A percentile compares a stretch with the other conserved stretches of the same genome.
phyloP scores from a whole-genome alignment of 2,797 vertebrate genomes.

The Microctenopoma stevenorrisi region DNA sequence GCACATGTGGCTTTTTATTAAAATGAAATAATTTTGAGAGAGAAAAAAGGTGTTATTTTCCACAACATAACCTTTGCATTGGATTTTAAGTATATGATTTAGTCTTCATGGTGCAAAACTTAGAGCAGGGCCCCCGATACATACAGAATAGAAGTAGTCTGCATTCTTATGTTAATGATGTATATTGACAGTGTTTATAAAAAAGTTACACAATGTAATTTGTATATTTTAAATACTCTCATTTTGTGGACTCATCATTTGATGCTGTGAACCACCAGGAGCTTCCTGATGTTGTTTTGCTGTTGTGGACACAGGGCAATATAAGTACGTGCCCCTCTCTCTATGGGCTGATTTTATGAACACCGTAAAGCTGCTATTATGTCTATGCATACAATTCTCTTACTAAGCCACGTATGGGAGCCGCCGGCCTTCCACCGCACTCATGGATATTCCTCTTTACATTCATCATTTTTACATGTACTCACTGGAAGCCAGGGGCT shows the following conservation, averaged over 20 bases:
- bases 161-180: conserved; percentile 1
- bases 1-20: conserved; percentile 11
- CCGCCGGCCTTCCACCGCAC: conserved; percentile 50
- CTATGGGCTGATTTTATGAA: conserved; percentile 70
- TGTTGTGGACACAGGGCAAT: conserved; percentile 39
- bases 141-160: not conserved
- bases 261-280: conserved; percentile 13
- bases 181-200: not conserved
- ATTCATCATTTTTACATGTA: conserved; percentile 80
- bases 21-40: not conserved
- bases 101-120: not conserved
- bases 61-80: not conserved
- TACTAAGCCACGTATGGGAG: conserved; percentile 65
- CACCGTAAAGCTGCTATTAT: conserved; percentile 80
- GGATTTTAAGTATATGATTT: not conserved
- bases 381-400: conserved; percentile 51
- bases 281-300: conserved; percentile 43
- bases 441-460: conserved; percentile 75
- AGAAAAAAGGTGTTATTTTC: not conserved
- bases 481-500: conserved; percentile 51
- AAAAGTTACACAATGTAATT: not conserved
- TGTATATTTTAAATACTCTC: too few species aligned
- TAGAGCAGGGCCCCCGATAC: not conserved
- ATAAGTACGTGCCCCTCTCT: conserved; percentile 44
- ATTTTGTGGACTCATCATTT: not conserved